Conservation (phyloP, 2,888 invertebrate genomes). For the Polymixis flavicincta region DNA sequence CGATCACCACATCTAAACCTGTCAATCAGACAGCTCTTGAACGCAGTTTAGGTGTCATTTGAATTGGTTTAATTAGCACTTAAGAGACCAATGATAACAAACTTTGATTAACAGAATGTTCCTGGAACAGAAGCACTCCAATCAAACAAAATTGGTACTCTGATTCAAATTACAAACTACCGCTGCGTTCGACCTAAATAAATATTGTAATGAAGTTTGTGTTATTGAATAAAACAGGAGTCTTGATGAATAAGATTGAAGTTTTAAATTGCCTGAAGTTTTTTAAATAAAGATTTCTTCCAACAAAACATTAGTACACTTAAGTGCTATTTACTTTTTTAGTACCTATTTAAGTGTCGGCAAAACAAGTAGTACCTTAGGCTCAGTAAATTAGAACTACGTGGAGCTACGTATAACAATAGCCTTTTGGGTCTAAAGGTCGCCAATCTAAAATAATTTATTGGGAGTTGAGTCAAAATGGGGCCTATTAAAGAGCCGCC, state of each 20-base stretch:
- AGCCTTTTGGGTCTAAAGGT: constrained; percentile 16
- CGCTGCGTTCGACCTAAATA: constrained; percentile 57
- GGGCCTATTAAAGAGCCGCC: constrained; percentile 31
- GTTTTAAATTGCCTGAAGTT: constrained; percentile 32
- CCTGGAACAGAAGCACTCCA: constrained; percentile 46
- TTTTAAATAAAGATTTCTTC: neutral
- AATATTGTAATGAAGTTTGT: constrained; percentile 62
- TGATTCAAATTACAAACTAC: constrained; percentile 60
- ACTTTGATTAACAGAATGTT: constrained; percentile 52
- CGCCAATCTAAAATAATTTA: constrained; percentile 43
- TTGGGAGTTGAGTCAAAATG: constrained; percentile 34
- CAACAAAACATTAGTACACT: constrained; percentile 10
- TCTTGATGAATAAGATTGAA: constrained; percentile 21
- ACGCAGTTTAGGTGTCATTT: neutral
- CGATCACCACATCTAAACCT: neutral
- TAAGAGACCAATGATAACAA: constrained; percentile 28
- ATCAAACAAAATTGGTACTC: constrained; percentile 61
- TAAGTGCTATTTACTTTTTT: constrained; percentile 5
- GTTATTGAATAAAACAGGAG: constrained; percentile 50
- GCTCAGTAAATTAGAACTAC: constrained; percentile 14
- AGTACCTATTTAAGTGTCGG: neutral
- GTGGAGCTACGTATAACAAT: constrained; percentile 5
- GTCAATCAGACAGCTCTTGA: neutral
- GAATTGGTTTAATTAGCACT: neutral
- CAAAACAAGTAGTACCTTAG: neutral